Evolutionary conservation across 1,140 invertebrate species (phyloP).

Genomic region (Branchinecta lynchi): DNA sequence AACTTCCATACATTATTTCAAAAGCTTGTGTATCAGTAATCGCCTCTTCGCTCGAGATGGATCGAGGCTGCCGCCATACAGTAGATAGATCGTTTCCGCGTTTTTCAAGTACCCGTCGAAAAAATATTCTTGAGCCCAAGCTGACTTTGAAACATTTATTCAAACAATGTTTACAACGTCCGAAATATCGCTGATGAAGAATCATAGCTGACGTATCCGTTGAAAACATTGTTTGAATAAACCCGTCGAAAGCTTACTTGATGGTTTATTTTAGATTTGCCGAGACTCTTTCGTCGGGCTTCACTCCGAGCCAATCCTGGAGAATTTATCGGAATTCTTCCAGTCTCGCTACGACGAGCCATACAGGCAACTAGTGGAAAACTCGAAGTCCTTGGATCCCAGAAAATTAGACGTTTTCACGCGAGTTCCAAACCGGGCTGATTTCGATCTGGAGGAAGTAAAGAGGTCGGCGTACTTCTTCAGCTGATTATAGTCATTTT

Average conservation of each 20-base stretch:
- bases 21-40: not conserved
- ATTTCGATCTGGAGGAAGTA: conserved; percentile 1
- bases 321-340: conserved; percentile 67
- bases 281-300: conserved; percentile 88
- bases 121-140: not conserved
- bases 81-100: not conserved
- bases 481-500: conserved; percentile 3
- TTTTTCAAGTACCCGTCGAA: not conserved
- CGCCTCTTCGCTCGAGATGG: not conserved
- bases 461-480: not conserved
- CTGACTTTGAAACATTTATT: too few species aligned
- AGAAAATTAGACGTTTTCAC: not conserved
- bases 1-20: too few species aligned
- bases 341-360: conserved; percentile 41
- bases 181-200: too few species aligned
- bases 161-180: too few species aligned
- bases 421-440: not conserved
- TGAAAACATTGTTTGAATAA: too few species aligned
- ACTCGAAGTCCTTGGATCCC: not conserved
- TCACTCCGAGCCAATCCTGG: conserved; percentile 79
- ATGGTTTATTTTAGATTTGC: conserved; percentile 50
- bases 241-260: conserved; percentile 18
- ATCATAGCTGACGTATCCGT: too few species aligned
- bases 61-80: not conserved
- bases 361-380: not conserved